Conservation (phyloP, 2,797 vertebrate species). For the Eulemur coronatus region DNA sequence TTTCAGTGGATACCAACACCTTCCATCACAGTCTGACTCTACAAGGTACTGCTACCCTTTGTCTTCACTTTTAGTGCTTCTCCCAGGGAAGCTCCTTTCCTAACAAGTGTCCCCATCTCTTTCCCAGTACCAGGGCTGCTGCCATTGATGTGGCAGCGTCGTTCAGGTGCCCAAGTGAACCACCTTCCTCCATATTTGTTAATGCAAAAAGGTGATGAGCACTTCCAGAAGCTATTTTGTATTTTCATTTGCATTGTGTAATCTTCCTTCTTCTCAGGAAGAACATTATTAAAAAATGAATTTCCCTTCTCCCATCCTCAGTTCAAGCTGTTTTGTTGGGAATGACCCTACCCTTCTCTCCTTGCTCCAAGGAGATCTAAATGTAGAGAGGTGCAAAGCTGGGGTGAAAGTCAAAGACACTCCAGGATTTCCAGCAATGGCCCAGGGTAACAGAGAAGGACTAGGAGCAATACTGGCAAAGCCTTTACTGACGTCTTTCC, state of each 20-base stretch:
- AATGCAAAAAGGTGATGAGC: background rate
- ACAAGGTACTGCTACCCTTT: too few relatives aligned
- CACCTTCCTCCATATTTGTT: background rate
- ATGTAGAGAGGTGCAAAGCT: background rate
- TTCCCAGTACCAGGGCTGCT: background rate
- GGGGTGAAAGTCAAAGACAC: background rate
- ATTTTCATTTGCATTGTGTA: background rate
- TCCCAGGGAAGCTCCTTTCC: background rate
- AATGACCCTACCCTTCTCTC: background rate
- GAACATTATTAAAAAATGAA: background rate
- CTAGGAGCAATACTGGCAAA: background rate
- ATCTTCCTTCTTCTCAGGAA: background rate
- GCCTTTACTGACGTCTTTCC: background rate
- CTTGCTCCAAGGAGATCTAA: background rate
- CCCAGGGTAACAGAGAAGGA: background rate
- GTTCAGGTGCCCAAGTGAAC: background rate
- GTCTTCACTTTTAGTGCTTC: background rate
- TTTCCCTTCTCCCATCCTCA: background rate
- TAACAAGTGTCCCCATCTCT: background rate
- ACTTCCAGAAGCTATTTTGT: background rate
- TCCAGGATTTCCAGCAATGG: background rate
- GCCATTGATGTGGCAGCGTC: background rate
- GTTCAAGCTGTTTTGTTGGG: background rate
- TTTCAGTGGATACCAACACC: background rate
- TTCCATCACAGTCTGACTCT: background rate